Evolutionary conservation across 2,113 vertebrate genomes (phyloP).

Genomic region (Chaetops frenatus): DNA sequence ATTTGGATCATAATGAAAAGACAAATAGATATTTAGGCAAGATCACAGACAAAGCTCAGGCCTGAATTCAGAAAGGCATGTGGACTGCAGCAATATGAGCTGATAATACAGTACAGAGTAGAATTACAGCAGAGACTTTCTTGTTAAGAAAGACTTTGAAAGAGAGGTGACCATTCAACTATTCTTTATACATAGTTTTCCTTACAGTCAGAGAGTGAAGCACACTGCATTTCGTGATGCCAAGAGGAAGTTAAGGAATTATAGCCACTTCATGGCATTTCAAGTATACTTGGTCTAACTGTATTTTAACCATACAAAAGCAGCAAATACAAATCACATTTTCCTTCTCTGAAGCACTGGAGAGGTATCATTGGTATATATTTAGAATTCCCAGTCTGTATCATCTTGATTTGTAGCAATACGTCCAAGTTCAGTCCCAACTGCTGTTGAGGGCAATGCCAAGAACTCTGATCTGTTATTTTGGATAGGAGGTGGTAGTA

Average conservation of each 20-base stretch:
- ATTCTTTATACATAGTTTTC: neutral
- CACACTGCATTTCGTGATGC: neutral
- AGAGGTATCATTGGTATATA: constrained; percentile 49
- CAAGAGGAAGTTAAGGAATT: neutral
- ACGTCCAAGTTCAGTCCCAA: constrained; percentile 18
- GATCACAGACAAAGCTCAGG: neutral
- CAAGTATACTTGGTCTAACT: constrained; percentile 69
- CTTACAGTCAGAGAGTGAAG: neutral
- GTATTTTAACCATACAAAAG: constrained; percentile 52
- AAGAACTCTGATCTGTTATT: constrained; percentile 70
- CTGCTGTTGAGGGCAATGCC: constrained; percentile 17
- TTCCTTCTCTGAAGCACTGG: constrained; percentile 47
- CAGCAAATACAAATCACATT: constrained; percentile 70
- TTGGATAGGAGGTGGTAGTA: constrained; percentile 84
- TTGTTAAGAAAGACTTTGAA: neutral
- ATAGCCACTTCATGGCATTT: constrained; percentile 54
- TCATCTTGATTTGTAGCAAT: constrained; percentile 41
- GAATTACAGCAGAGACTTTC: neutral
- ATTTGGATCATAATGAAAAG: neutral
- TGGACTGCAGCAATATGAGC: neutral
- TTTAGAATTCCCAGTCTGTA: constrained; percentile 73
- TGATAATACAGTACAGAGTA: neutral
- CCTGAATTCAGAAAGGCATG: neutral
- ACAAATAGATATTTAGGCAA: neutral
- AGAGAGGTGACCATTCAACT: neutral